Base-by-base conservation (phyloP, 2,797 vertebrate genomes). In the Takifugu ocellatus region DNA sequence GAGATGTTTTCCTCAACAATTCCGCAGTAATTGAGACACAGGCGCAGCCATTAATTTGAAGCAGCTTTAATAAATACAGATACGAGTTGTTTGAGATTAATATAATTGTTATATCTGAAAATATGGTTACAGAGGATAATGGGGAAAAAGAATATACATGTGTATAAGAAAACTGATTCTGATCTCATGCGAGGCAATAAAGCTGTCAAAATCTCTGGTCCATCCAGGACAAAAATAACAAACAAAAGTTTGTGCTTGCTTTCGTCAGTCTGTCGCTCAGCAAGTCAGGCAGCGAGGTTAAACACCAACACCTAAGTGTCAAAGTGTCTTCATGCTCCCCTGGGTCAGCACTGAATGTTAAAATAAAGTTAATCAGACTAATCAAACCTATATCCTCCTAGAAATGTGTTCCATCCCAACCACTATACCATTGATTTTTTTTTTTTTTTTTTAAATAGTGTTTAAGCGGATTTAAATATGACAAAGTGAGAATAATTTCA, bases 21-120 rank as follows among this genome's bases (percentile, higher is more conserved):
- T 12, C 9, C 5, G 10, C 21, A 3, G 10, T 25, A 6, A 49
- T 14, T n/a, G 12, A 52, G 1, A 42, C 27, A 54, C 12, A 29
- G 5, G 59, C 25, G 58, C 59, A 57, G 44, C 50, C 10, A 29
- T 9, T 81, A 46, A 65, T 77, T 85, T 83, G 71, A 84, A 88
- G 76, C 77, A 64, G 26, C 82, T 90, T 88, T 85, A 89, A 90
- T 88, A 88, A 89, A 88, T 88, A 85, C 61, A 76, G 61, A 70
- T 75, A 81, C 25, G 66, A 79, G 74, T 82, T 74, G 59, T 84
- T 79, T 69, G 68, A 73, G 74, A 72, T 89, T 88, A 88, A 83
- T 89, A 86, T 84, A 79, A 76, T 82, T 33, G 58, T 79, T 84
- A 86, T 86, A 85, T 83, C 64, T 57, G 74, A 86, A 86, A 79